Base-by-base conservation (phyloP, 1,140 invertebrate species). In the Cydia splendana region DNA sequence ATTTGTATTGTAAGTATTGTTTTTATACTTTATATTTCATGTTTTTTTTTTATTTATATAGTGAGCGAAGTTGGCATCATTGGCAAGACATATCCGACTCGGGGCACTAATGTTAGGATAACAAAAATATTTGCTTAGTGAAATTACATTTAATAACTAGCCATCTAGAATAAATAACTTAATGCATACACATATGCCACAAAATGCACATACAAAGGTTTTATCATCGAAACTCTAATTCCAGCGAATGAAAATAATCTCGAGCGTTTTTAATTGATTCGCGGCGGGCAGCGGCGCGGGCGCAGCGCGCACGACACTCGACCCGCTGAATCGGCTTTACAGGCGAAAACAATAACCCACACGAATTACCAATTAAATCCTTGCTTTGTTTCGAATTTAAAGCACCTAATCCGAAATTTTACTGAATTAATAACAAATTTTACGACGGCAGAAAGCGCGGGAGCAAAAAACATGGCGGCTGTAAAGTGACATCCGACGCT, bases 401-500 rank as follows among this genome's bases (percentile, higher is more conserved):
- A 89, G 87, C 83, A 90, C 85, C 89, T 90, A 90, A 92, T 91
- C 88, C 84, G 86, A 90, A 91, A 91, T 89, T 92, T 92, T 88
- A 90, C 87, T 91, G 87, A 90, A 91, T 89, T 88, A 92, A 92
- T 92, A 91, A 90, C 87, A 90, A 88, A 89, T 87, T 92, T 92
- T 91, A 92, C 83, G 90, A 85, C 76, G 80, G 84, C 82, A 75
- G 81, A 89, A 88, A 88, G 83, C 84, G 84, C 87, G 83, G 84
- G 83, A 86, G 85, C 81, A 87, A 88, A 90, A 87, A 89, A 86
- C 77, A 82, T 79, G 76, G 77, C 77, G 48, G 9, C 74, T 57
- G 45, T 75, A 75, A 75, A 75, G 51, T 75, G 74, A 62, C 53
- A 75, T 65, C 30, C 10, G 74, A 76, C 30, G 71, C 69, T 30